These are phyloP conservation scores for Uropetala carovei DNA, from an alignment of 2,888 invertebrate genomes.

Conservation along the genomic window DNA sequence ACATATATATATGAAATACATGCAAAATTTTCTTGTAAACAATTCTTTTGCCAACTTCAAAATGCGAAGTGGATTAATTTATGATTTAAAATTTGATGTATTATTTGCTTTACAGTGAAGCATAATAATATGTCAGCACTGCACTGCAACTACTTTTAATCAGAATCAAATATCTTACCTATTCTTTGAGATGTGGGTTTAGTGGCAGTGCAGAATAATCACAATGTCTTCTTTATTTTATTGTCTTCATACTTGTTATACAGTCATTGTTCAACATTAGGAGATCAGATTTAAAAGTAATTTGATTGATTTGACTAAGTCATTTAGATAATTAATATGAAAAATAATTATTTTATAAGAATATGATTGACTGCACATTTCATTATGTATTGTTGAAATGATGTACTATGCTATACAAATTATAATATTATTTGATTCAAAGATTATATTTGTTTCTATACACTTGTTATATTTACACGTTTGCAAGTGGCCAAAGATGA, in stretches of 20 bases:
- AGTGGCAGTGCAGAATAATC: not conserved
- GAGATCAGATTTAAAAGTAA: not conserved
- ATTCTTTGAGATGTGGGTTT: not conserved
- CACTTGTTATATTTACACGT: constrained; percentile 23
- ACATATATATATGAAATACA: constrained; percentile 34
- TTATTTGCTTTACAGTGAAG: constrained; percentile 21
- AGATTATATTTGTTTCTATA: not conserved
- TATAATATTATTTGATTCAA: not conserved
- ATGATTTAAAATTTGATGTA: constrained; percentile 8
- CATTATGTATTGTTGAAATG: not conserved
- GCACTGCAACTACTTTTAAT: not conserved
- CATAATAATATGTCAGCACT: not conserved
- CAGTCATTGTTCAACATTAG: not conserved
- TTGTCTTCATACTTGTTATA: not conserved
- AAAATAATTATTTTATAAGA: not conserved
- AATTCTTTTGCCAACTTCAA: constrained; percentile 3
- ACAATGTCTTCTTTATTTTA: not conserved
- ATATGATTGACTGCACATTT: not conserved
- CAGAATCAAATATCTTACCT: not conserved
- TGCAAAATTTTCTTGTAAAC: constrained; percentile 39
- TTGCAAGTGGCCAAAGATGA: not conserved
- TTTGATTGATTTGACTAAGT: not conserved
- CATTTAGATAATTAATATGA: not conserved
- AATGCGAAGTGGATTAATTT: not conserved
- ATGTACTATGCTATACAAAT: not conserved